A percentile compares a stretch with the other conserved stretches of the same genome.
Conservation (phyloP, 2,888 invertebrate genomes). For the Apamea monoglypha region DNA sequence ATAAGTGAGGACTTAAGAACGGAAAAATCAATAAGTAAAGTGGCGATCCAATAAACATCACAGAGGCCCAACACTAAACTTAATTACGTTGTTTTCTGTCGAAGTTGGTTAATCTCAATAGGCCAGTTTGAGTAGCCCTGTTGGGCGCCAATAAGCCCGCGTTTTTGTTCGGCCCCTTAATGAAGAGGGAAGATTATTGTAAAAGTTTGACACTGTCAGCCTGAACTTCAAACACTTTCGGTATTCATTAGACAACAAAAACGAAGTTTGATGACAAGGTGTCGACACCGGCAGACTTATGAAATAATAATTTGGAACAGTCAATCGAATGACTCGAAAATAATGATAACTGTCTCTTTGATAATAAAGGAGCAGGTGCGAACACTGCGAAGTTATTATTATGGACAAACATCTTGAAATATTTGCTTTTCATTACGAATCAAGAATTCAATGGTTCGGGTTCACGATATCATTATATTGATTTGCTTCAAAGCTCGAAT, state of each 20-base stretch:
- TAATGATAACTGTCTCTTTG: slow-evolving; percentile 18
- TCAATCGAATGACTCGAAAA: slow-evolving; percentile 11
- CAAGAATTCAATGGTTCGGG: slow-evolving; percentile 46
- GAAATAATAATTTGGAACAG: slow-evolving; percentile 30
- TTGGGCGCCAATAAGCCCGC: slow-evolving; percentile 69
- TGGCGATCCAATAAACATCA: slow-evolving; percentile 76
- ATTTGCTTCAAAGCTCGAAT: slow-evolving; percentile 27
- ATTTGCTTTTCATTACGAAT: slow-evolving; percentile 41
- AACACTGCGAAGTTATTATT: slow-evolving; percentile 20
- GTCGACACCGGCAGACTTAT: slow-evolving; percentile 1
- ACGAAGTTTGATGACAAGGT: slow-evolving; percentile 40
- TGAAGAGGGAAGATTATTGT: slow-evolving; percentile 75
- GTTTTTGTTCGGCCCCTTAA: slow-evolving; percentile 73
- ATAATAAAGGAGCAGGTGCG: slow-evolving; percentile 40
- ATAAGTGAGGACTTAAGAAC: slow-evolving; percentile 41
- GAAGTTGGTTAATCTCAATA: slow-evolving; percentile 80
- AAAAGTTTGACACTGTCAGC: slow-evolving; percentile 75
- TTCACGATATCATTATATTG: slow-evolving; percentile 27
- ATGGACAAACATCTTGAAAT: slow-evolving; percentile 33
- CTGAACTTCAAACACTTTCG: slow-evolving; percentile 42
- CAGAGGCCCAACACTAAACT: slow-evolving; percentile 73
- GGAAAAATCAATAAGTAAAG: slow-evolving; percentile 70
- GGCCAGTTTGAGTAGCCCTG: slow-evolving; percentile 70
- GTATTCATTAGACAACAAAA: slow-evolving; percentile 54
- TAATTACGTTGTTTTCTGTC: slow-evolving; percentile 80